phyloP scores from a whole-genome alignment of 2,113 vertebrate genomes.

The Puntigrus tetrazona region DNA sequence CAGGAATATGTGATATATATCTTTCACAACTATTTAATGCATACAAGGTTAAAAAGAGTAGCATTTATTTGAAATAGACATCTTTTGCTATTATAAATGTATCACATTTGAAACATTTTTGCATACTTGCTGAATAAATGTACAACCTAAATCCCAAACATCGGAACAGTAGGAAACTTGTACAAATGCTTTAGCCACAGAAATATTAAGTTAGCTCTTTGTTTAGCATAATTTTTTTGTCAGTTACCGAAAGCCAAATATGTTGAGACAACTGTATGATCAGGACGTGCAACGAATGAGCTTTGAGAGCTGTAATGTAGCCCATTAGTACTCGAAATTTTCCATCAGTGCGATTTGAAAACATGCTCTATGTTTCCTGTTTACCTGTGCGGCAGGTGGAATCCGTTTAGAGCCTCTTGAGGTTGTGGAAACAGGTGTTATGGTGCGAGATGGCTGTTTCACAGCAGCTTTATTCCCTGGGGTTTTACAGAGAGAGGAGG shows the following conservation, averaged over 20 bases:
- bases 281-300: not conserved
- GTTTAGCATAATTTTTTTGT: not conserved
- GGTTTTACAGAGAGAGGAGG: slow-evolving; percentile 53
- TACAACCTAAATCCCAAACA: too few relatives aligned
- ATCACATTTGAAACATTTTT: too few relatives aligned
- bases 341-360: not conserved
- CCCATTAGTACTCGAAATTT: not conserved
- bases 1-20: not conserved
- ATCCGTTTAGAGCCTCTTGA: slow-evolving; percentile 49
- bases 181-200: not conserved
- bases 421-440: slow-evolving; percentile 9
- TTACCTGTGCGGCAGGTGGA: slow-evolving; percentile 39
- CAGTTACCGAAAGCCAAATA: not conserved
- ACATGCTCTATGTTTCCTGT: not conserved
- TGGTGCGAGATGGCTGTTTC: slow-evolving; percentile 41
- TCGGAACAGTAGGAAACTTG: too few relatives aligned
- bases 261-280: not conserved
- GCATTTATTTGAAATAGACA: too few relatives aligned
- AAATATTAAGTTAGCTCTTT: not conserved
- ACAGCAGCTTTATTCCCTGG: slow-evolving; percentile 34
- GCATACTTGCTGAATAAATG: too few relatives aligned
- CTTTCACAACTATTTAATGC: not conserved
- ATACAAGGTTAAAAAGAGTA: too few relatives aligned
- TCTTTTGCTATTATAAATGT: too few relatives aligned
- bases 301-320: not conserved